Conservation (phyloP, 2,888 invertebrate genomes). For the Oxyscelio sp. region DNA sequence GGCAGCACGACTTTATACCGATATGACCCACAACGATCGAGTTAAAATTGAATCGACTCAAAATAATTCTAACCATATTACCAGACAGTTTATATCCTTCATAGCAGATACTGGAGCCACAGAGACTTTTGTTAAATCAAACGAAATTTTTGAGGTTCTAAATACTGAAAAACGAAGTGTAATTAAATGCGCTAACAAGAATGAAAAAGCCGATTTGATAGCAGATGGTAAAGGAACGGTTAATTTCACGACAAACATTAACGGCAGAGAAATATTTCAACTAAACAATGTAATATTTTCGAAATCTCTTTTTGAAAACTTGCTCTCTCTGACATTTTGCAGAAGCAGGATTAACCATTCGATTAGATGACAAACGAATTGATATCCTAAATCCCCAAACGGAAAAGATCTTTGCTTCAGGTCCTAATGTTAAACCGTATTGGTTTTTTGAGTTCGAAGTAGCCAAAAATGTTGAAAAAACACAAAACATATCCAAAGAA, state of each 20-base stretch:
- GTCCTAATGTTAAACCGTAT: too few species aligned
- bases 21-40: too few species aligned
- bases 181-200: constrained; percentile 75
- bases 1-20: too few species aligned
- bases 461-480: too few species aligned
- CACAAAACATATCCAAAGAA: too few species aligned
- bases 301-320: constrained; percentile 68
- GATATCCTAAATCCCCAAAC: too few species aligned
- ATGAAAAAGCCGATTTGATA: constrained; percentile 65
- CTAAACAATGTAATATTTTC: constrained; percentile 71
- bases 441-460: too few species aligned
- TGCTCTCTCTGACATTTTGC: constrained; percentile 72
- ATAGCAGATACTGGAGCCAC: constrained; percentile 58
- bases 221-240: constrained; percentile 71
- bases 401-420: too few species aligned
- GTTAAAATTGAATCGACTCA: too few species aligned
- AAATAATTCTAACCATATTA: too few species aligned
- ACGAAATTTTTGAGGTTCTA: constrained; percentile 68
- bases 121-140: constrained; percentile 72
- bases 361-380: constrained; percentile 75
- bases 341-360: constrained; percentile 71
- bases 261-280: constrained; percentile 21
- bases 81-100: constrained; percentile 11
- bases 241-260: constrained; percentile 42
- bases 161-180: constrained; percentile 44